A percentile compares a stretch with the other conserved stretches of the same genome.
phyloP scores from a whole-genome alignment of 1,140 invertebrate species.

The Orussus abietinus region DNA sequence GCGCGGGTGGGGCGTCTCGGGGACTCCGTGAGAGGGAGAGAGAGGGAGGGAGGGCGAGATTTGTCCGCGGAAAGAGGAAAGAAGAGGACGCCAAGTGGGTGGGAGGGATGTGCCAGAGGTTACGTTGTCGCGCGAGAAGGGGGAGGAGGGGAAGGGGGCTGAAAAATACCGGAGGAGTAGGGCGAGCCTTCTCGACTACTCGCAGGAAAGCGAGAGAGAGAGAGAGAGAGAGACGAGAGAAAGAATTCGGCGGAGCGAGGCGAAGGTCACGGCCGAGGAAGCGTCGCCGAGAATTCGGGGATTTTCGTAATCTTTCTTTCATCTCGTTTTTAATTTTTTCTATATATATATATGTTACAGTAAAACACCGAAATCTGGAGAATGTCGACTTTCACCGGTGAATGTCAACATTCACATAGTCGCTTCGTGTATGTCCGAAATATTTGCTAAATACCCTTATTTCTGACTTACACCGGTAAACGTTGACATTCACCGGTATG shows the following conservation, averaged over 20 bases:
- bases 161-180: neutral
- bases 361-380: no score
- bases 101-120: slow-evolving; percentile 24
- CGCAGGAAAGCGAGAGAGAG: slow-evolving; percentile 6
- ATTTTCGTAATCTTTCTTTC: no score
- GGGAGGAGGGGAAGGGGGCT: neutral
- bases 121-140: slow-evolving; percentile 18
- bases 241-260: slow-evolving; percentile 3
- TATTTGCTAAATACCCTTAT: no score
- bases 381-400: no score
- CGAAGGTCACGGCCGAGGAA: no score
- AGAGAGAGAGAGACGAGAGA: slow-evolving; percentile 4
- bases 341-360: no score
- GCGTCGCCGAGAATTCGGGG: no score
- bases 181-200: slow-evolving; percentile 6
- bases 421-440: no score
- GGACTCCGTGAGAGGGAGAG: neutral
- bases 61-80: neutral
- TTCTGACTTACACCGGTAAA: no score
- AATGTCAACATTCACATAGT: no score
- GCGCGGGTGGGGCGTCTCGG: neutral
- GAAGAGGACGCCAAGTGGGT: slow-evolving; percentile 4
- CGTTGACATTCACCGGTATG: no score
- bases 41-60: neutral
- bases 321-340: no score